A percentile compares a stretch with the other conserved stretches of the same genome.
These are phyloP conservation scores for Tragopan temminckii DNA, from an alignment of 2,797 vertebrate genomes.

Conservation along the genomic window DNA sequence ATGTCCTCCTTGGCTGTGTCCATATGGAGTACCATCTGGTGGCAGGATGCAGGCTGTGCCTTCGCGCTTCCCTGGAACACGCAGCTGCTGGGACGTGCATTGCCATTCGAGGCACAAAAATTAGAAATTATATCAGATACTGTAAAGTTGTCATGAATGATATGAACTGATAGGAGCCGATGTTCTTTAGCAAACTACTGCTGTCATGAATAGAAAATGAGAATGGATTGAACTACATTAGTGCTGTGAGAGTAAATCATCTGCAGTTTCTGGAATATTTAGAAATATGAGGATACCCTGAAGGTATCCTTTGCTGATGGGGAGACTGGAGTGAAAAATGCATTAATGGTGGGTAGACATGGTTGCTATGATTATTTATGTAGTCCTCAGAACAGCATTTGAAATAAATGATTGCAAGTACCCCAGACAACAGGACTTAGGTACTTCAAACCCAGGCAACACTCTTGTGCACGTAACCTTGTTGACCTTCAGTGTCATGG, in stretches of 20 bases:
- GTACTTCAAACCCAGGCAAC: not conserved
- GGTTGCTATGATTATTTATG: not conserved
- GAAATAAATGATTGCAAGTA: not conserved
- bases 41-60: conserved; percentile 65
- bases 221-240: conserved; percentile 61
- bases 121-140: conserved; percentile 41
- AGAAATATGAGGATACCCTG: conserved; percentile 42
- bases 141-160: conserved; percentile 38
- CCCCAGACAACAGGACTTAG: not conserved
- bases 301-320: conserved; percentile 29
- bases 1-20: conserved; percentile 65
- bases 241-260: conserved; percentile 50
- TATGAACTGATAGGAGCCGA: conserved; percentile 27
- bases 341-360: not conserved
- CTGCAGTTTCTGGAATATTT: conserved; percentile 48
- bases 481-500: not conserved
- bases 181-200: conserved; percentile 41
- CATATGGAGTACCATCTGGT: conserved; percentile 77
- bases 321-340: conserved; percentile 10
- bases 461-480: fast-evolving
- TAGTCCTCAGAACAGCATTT: not conserved
- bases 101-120: conserved; percentile 27
- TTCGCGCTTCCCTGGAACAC: conserved; percentile 51
- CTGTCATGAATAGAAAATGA: conserved; percentile 51
- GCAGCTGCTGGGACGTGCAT: conserved; percentile 19